phyloP scores from a whole-genome alignment of 92 coral and sea anemone genomes.

The Paramuricea clavata region DNA sequence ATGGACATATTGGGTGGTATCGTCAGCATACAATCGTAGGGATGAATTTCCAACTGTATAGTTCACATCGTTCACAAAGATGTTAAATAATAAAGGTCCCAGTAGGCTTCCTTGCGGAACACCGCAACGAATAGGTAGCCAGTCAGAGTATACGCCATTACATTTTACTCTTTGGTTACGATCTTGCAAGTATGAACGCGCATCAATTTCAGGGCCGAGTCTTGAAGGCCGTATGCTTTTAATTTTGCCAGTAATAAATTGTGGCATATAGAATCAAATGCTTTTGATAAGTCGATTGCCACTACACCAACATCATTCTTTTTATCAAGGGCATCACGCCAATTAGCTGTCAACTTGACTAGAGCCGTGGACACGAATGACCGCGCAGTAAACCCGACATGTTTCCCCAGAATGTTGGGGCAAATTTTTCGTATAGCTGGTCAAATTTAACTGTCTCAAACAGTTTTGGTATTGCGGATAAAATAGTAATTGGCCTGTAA shows the following conservation, averaged over 20 bases:
- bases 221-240: slow-evolving; percentile 65
- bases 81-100: slow-evolving; percentile 58
- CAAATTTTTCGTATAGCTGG: slow-evolving; percentile 35
- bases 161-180: slow-evolving; percentile 68
- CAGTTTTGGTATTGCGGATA: slow-evolving; percentile 43
- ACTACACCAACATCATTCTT: too few relatives aligned
- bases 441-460: slow-evolving; percentile 50
- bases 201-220: slow-evolving; percentile 51
- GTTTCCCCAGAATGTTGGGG: slow-evolving; percentile 34
- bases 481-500: slow-evolving; percentile 49
- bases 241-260: too few relatives aligned
- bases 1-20: slow-evolving; percentile 29
- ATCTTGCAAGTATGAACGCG: slow-evolving; percentile 42
- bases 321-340: slow-evolving; percentile 50
- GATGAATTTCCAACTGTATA: slow-evolving; percentile 12
- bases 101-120: slow-evolving; percentile 68
- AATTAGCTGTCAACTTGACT: slow-evolving; percentile 38
- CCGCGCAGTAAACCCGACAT: slow-evolving; percentile 56
- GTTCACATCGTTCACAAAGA: slow-evolving; percentile 54
- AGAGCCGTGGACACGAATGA: slow-evolving; percentile 17
- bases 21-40: slow-evolving; percentile 45
- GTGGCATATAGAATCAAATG: slow-evolving; percentile 60
- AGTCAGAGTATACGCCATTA: slow-evolving; percentile 64
- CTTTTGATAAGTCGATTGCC: slow-evolving; percentile 64
- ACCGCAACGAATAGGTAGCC: slow-evolving; percentile 69